These are phyloP conservation scores for Protobothrops mucrosquamatus DNA, from an alignment of 2,113 vertebrate species.

Conservation along the genomic window DNA sequence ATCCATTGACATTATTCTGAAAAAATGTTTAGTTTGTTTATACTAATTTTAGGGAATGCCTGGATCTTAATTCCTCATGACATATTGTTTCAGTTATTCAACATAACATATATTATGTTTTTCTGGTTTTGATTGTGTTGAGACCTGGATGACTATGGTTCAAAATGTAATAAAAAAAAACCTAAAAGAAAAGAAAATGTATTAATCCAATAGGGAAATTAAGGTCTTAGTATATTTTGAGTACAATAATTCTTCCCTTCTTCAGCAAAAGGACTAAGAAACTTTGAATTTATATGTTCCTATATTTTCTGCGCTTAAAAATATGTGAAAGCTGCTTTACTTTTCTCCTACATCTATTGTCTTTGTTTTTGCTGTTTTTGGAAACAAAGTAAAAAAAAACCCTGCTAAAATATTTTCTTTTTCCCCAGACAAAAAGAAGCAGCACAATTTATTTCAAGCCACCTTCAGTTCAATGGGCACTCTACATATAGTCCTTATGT, in stretches of 20 bases:
- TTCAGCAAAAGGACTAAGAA: background rate
- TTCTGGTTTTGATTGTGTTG: background rate
- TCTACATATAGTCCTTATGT: background rate
- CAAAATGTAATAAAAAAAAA: background rate
- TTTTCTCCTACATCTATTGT: background rate
- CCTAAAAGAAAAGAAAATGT: background rate
- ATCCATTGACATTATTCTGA: slow-evolving; percentile 4
- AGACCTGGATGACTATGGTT: background rate
- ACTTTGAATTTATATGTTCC: background rate
- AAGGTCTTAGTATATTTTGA: background rate
- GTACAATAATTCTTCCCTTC: background rate
- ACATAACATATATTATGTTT: background rate
- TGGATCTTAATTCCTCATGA: background rate
- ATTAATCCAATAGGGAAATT: background rate
- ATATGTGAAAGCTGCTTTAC: background rate
- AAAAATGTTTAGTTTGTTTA: background rate
- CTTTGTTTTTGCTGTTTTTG: background rate
- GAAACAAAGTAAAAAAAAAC: background rate
- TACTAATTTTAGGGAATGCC: background rate
- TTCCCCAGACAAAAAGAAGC: background rate
- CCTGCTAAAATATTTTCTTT: background rate
- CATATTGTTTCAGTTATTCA: background rate
- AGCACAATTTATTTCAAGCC: background rate
- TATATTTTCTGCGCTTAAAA: background rate
- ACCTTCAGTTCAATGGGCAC: background rate